Percentiles rank a stretch among this genome's conserved stretches.
Conservation (phyloP, 2,797 vertebrate genomes). For the Urophycis tenuis region DNA sequence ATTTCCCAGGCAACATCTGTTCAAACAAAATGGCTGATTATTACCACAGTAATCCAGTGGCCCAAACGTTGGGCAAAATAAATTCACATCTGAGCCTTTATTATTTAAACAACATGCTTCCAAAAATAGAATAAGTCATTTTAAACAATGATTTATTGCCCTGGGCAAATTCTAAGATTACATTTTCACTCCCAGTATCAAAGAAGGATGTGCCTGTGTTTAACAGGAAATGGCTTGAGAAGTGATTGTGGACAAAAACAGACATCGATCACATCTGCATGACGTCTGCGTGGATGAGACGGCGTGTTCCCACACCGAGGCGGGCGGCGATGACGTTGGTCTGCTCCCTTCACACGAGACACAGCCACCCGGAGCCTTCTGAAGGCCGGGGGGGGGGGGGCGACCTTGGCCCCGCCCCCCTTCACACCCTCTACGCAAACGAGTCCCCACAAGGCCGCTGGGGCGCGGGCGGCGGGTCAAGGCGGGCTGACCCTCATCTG, state of each 20-base stretch:
- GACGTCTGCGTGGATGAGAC: too few relatives aligned
- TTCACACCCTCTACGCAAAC: constrained; percentile 32
- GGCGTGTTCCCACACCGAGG: too few relatives aligned
- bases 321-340: too few relatives aligned
- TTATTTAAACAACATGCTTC: background rate
- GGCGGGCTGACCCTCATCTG: constrained; percentile 49
- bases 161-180: too few relatives aligned
- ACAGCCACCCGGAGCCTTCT: background rate
- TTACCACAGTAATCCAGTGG: background rate
- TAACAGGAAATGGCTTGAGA: too few relatives aligned
- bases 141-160: background rate
- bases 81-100: background rate
- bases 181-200: background rate
- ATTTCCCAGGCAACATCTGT: background rate
- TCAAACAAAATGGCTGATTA: background rate
- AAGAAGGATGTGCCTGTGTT: background rate
- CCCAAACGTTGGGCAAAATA: background rate
- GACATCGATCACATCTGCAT: background rate
- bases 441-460: constrained; percentile 31
- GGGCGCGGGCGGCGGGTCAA: constrained; percentile 32
- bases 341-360: background rate
- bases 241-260: background rate
- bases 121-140: background rate
- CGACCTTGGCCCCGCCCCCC: background rate
- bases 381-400: background rate